A percentile compares a stretch with the other conserved stretches of the same genome.
Evolutionary conservation across 2,113 vertebrate genomes (phyloP).

Genomic region (Mus musculus): DNA sequence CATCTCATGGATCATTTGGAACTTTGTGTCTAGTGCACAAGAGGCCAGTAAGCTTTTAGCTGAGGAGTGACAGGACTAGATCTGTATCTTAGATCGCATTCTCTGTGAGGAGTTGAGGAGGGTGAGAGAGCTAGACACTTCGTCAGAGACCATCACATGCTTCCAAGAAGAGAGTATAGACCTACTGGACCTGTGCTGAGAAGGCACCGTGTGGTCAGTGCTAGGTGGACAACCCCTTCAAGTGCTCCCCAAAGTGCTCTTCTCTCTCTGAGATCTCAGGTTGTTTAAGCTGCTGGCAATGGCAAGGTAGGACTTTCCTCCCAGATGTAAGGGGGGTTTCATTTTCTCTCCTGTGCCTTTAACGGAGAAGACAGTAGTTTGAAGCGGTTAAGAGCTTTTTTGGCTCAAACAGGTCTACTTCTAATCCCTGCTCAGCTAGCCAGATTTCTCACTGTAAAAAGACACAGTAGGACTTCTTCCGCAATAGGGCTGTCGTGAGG

Average conservation of each 20-base stretch:
- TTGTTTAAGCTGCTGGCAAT: background rate
- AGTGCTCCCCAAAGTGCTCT: background rate
- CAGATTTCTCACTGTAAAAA: conserved; percentile 47
- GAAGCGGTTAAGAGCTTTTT: background rate
- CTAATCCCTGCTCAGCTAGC: background rate
- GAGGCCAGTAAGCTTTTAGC: background rate
- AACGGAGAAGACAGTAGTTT: background rate
- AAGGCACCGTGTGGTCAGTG: background rate
- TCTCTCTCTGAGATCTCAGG: background rate
- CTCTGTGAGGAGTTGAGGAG: background rate
- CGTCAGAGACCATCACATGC: background rate
- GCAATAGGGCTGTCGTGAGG: background rate
- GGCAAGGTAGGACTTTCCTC: background rate
- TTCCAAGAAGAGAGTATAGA: background rate
- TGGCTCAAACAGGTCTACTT: conserved; percentile 36
- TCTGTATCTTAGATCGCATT: conserved; percentile 19
- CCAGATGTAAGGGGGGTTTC: background rate
- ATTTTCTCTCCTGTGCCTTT: conserved; percentile 17
- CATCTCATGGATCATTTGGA: background rate
- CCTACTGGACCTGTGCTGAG: background rate
- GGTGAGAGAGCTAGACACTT: background rate
- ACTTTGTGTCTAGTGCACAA: conserved; percentile 10
- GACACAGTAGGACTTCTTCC: background rate
- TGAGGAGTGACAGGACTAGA: background rate
- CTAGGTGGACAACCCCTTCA: conserved; percentile 6